A percentile compares a stretch with the other conserved stretches of the same genome.
phyloP scores from a whole-genome alignment of 2,113 vertebrate species.

The Uria aalge region DNA sequence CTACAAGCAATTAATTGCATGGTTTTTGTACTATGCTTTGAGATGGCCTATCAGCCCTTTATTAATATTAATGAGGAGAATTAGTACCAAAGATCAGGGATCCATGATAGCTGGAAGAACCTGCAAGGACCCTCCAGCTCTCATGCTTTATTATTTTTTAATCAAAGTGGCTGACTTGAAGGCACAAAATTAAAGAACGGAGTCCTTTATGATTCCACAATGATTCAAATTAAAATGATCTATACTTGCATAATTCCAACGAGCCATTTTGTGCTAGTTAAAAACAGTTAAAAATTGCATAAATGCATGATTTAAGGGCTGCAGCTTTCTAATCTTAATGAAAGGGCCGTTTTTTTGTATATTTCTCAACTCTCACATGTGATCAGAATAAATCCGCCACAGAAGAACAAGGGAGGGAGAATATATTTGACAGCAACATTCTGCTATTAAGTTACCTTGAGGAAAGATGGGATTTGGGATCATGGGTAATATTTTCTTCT shows the following conservation, averaged over 20 bases:
- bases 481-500: not conserved
- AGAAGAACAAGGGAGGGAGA: not conserved
- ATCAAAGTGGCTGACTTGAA: constrained; percentile 81
- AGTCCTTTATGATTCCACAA: constrained; percentile 78
- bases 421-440: not conserved
- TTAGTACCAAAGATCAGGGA: constrained; percentile 76
- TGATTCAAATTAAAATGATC: constrained; percentile 82
- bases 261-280: constrained; percentile 78
- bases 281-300: constrained; percentile 80
- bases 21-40: constrained; percentile 55
- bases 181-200: constrained; percentile 77
- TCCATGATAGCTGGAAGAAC: constrained; percentile 68
- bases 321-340: constrained; percentile 71
- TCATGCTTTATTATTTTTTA: constrained; percentile 83
- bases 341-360: constrained; percentile 46
- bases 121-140: constrained; percentile 73
- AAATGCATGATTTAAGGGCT: constrained; percentile 73
- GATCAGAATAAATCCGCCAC: constrained; percentile 57
- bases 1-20: constrained; percentile 78
- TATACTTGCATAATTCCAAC: constrained; percentile 75
- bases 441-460: not conserved
- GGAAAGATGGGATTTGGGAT: not conserved
- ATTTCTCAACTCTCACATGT: constrained; percentile 42
- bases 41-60: constrained; percentile 71
- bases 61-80: constrained; percentile 82